Base-by-base conservation (phyloP, 2,113 vertebrate species). In the Lanius collurio region DNA sequence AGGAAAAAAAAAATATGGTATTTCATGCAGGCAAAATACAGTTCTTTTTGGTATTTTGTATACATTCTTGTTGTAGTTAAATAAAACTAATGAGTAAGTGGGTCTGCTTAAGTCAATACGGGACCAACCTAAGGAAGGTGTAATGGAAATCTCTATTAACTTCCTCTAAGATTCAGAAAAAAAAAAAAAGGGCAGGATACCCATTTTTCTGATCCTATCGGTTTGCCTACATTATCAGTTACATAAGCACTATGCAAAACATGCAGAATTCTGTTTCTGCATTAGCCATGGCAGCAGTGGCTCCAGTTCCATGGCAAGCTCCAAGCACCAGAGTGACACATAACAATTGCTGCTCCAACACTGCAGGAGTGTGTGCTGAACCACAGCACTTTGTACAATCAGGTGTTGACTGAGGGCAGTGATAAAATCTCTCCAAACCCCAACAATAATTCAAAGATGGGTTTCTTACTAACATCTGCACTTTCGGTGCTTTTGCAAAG, bases 301-400 rank as follows among this genome's bases (percentile, higher is more conserved):
- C 18, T 50, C 12, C 4, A 0, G 16, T 26, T 60, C 39, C 21
- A 2, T 2, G 18, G 50, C 18, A 77, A 31, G 39, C 16, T 13
- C 19, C 0, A 0, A 24, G 15, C 2, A 10, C 22, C 71, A 52
- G 27, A 20, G 9, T 16, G 33, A 64, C 42, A 81, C 37, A 26
- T 31, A 30, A 21, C 11, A 23, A 35, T 7, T 26, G 4, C 35
- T 60, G 4, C 27, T 56, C 21, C 2, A 3, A 41, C 1, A 2
- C 41, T 10, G 5, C 0, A 0, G 11, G 17, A 57, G 31, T 30
- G 59, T 21, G 4, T 33, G 39, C 52, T 50, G 57, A 91, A 57
- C 26, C 44, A 47, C 37, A 67, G 52, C 47, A 17, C 41, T 39
- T 52, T 59, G 7, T 56, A 70, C 63, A 42, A n/a, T 46, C 52